Base-by-base conservation (phyloP, 2,888 invertebrate species). In the Drosophila planitibia region DNA sequence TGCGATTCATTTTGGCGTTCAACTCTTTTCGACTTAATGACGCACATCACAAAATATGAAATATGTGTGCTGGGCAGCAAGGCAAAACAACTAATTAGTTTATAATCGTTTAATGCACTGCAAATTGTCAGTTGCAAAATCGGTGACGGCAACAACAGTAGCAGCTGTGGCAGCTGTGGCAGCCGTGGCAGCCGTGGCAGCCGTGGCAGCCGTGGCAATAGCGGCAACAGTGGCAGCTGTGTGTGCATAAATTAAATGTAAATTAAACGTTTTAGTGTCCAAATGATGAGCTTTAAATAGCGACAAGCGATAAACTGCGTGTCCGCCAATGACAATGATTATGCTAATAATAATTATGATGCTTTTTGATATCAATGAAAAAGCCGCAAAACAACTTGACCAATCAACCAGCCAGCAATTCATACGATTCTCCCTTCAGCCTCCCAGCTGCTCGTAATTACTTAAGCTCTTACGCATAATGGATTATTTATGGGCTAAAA, bases 201-300 rank as follows among this genome's bases (percentile, higher is more conserved):
- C n/a, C 39, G 44, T 30, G 53, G 44, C 39, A 39, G 19, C 12
- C 12, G 5, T 10, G 10, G 12, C 41, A 41, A n/a, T 10, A 2
- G 10, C 3, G 16, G n/a, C 7, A 41, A 32, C n/a, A 28, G 47
- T 33, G 53, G 47, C 72, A 70, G 79, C 80, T 79, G 83, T 86
- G 87, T 85, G 85, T 87, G 85, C 85, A 85, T 85, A 85, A 89
- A 85, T 85, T 85, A 85, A 89, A 85, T 85, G 86, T 82, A 85
- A 89, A 80, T 85, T 84, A 89, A 85, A 89, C 82, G 89, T 79
- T 85, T 78, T 80, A 72, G 58, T 72, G 83, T 69, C 71, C 70
- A 83, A 88, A 76, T 68, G 74, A 81, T 81, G 77, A 76, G 79
- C 81, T 79, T 79, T 79, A 79, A 81, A 79, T 79, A 69, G 81